Base-by-base conservation (phyloP, 2,888 invertebrate species). In the Sarcophaga carnaria region DNA sequence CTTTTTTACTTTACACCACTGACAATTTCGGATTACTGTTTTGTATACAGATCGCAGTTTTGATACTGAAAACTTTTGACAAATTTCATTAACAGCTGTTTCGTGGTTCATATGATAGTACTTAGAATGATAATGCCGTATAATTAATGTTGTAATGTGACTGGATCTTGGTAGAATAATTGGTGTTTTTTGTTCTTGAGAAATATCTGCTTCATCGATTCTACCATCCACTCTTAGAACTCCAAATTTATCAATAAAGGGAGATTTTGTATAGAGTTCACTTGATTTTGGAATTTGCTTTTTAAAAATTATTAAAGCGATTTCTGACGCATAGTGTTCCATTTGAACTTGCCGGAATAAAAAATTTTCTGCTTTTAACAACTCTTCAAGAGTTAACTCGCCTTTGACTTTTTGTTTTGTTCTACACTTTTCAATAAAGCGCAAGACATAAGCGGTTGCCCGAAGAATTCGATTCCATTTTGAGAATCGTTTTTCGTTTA, bases 101-200 rank as follows among this genome's bases (percentile, higher is more conserved):
- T 71, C 71, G 60, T n/a, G 60, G 10, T 6, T 59, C n/a, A 12
- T 17, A 3, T 54, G 14, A 49, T 54, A 3, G 1, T 14, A 54
- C 2, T 54, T 54, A 14, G 12, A 12, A 54, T 54, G 54, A 54
- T 54, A 54, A 17, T 54, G 54, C 4, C 4, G 54, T 12, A 12
- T 1, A 14, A 54, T 14, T 14, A 54, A 5, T 54, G 1, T 54
- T 4, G 77, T 77, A 49, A 85, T 66, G 37, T 67, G 45, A 66
- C 25, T 80, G 14, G 59, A 77, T 66, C 49, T 85, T 12, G 83
- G 83, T 25, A 86, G 72, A 47, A 83, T 86, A 49, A 86, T 25
- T 3, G 83, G 76, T 2, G 47, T 20, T 67, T 79, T 62, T 70
- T 67, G 79, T 14, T 25, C n/a, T 45, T 60, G 59, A 5, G 59